A percentile compares a stretch with the other conserved stretches of the same genome.
phyloP scores from a whole-genome alignment of 2,888 invertebrate species.

The Nowickia ferox region DNA sequence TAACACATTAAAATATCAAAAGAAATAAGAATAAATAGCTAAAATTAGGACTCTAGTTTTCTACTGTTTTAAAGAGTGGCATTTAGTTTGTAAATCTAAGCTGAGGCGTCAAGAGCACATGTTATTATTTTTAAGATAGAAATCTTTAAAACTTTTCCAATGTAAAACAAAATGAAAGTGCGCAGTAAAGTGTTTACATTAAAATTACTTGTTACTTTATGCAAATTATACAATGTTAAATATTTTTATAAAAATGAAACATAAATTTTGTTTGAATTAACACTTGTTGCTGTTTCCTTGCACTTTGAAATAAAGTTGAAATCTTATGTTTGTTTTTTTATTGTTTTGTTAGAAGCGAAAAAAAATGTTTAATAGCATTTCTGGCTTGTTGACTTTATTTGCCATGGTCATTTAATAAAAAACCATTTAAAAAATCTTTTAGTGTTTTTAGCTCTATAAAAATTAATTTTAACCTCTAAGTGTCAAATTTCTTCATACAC shows the following conservation, averaged over 20 bases:
- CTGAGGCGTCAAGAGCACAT: conserved; percentile 18
- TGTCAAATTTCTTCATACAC: conserved; percentile 66
- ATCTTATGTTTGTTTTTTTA: too few species aligned
- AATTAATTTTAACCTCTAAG: conserved; percentile 59
- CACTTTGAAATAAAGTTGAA: too few species aligned
- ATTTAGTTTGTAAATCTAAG: conserved; percentile 25
- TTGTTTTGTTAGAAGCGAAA: not conserved
- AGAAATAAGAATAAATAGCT: not conserved
- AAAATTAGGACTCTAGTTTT: conserved; percentile 17
- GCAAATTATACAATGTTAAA: not conserved
- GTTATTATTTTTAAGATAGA: conserved; percentile 13
- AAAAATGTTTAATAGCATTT: conserved; percentile 21
- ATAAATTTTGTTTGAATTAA: too few species aligned
- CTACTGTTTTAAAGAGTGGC: not conserved
- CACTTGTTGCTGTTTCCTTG: too few species aligned
- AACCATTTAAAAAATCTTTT: not conserved
- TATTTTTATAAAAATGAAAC: too few species aligned
- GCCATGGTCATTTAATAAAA: conserved; percentile 45
- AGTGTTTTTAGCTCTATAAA: conserved; percentile 7
- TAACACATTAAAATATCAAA: not conserved
- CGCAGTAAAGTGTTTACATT: not conserved
- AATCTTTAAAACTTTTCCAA: conserved; percentile 7
- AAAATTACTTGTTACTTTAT: conserved; percentile 18
- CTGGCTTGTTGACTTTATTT: conserved; percentile 55
- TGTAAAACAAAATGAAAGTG: conserved; percentile 9